phyloP scores from a whole-genome alignment of 2,113 vertebrate genomes.

The Pipra filicauda region DNA sequence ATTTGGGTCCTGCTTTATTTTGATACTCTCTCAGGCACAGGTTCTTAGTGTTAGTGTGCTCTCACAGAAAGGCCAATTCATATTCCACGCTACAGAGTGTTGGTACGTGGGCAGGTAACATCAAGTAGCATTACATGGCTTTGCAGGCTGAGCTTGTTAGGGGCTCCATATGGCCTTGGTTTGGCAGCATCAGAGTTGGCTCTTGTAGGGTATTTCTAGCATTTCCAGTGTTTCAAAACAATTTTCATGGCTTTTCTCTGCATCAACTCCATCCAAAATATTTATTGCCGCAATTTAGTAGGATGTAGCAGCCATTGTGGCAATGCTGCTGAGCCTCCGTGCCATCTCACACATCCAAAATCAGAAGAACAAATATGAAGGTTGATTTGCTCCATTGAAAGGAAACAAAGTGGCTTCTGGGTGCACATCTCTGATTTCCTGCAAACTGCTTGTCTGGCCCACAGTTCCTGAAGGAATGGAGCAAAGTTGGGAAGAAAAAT shows the following conservation, averaged over 20 bases:
- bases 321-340: neutral
- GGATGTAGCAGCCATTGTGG: neutral
- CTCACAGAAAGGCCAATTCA: neutral
- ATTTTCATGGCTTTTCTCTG: constrained; percentile 27
- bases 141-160: constrained; percentile 1
- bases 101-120: neutral
- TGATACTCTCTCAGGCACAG: neutral
- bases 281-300: constrained; percentile 48
- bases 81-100: neutral
- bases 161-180: constrained; percentile 32
- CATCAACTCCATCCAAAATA: constrained; percentile 30
- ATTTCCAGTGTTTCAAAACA: constrained; percentile 23
- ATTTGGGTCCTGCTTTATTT: neutral
- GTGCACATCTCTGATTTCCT: neutral
- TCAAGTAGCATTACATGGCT: neutral
- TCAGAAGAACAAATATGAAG: neutral
- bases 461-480: neutral
- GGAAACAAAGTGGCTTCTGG: neutral
- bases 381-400: neutral
- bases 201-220: constrained; percentile 13
- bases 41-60: neutral
- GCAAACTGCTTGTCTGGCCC: neutral
- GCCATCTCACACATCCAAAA: constrained; percentile 4
- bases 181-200: constrained; percentile 17
- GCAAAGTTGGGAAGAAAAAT: neutral